These are phyloP conservation scores for Trochalopteron elliotii DNA, from an alignment of 2,113 vertebrate species.

Conservation along the genomic window DNA sequence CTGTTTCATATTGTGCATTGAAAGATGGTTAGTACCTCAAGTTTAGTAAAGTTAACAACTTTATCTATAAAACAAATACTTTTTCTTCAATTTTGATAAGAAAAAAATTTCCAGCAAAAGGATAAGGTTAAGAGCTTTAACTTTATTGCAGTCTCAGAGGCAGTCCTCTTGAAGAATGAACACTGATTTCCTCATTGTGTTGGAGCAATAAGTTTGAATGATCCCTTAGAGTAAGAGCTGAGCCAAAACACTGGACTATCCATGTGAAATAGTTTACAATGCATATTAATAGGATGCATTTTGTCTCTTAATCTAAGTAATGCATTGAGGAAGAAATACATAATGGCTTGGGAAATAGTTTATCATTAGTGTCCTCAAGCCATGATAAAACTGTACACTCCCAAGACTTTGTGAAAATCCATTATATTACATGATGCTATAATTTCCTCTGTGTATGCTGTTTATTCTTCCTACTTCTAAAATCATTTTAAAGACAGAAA, in stretches of 20 bases:
- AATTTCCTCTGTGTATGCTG: background rate
- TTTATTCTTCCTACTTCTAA: background rate
- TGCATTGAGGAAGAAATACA: background rate
- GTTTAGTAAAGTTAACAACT: constrained; percentile 48
- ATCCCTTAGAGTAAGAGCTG: background rate
- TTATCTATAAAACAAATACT: background rate
- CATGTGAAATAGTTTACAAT: background rate
- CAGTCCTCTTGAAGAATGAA: constrained; percentile 29
- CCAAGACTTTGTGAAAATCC: background rate
- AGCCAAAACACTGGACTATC: constrained; percentile 9
- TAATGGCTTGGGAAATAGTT: background rate
- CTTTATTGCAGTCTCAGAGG: background rate
- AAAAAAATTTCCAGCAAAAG: background rate
- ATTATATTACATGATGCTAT: background rate
- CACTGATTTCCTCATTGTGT: background rate
- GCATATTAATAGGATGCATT: background rate
- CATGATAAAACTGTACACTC: background rate
- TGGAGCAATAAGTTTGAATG: constrained; percentile 19
- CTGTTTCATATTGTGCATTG: background rate
- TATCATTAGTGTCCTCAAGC: background rate
- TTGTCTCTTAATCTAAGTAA: constrained; percentile 26
- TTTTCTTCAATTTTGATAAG: background rate
- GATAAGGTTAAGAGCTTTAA: background rate
- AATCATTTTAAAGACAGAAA: background rate
- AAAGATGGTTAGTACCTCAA: constrained; percentile 1